These are phyloP conservation scores for Catharus minimus DNA, from an alignment of 2,113 vertebrate genomes.

Conservation along the genomic window DNA sequence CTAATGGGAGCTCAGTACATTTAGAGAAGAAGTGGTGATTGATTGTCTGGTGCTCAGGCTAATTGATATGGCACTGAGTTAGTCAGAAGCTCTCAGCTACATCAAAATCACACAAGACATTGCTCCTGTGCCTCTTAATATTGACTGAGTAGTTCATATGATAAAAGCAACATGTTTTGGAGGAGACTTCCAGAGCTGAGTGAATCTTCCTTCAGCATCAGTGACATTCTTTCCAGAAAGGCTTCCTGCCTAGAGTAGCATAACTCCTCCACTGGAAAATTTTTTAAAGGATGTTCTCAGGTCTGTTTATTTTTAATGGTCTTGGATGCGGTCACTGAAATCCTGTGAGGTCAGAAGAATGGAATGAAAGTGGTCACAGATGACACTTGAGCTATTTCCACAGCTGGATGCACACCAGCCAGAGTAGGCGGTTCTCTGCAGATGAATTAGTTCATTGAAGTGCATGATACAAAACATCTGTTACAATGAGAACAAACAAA, in stretches of 20 bases:
- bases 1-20: conserved; percentile 36
- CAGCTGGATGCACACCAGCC: conserved; percentile 75
- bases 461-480: conserved; percentile 79
- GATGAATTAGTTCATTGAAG: conserved; percentile 71
- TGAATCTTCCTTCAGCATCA: conserved; percentile 43
- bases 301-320: conserved; percentile 71
- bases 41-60: conserved; percentile 21
- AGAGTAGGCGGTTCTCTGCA: conserved; percentile 66
- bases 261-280: conserved; percentile 63
- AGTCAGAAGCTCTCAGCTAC: conserved; percentile 60
- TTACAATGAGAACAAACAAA: conserved; percentile 67
- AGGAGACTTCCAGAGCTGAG: conserved; percentile 15
- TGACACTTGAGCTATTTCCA: conserved; percentile 75
- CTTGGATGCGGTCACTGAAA: conserved; percentile 71
- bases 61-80: conserved; percentile 52
- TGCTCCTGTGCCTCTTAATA: conserved; percentile 35
- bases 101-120: conserved; percentile 33
- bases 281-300: conserved; percentile 74
- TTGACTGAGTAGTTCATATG: not conserved
- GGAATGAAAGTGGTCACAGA: conserved; percentile 73
- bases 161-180: conserved; percentile 21
- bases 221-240: conserved; percentile 59
- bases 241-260: conserved; percentile 56
- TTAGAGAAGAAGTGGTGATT: conserved; percentile 45
- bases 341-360: conserved; percentile 75